Evolutionary conservation across 2,888 invertebrate species (phyloP), one percentile per base, ranked within the genome.

Genomic region (Agriopis marginaria): DNA sequence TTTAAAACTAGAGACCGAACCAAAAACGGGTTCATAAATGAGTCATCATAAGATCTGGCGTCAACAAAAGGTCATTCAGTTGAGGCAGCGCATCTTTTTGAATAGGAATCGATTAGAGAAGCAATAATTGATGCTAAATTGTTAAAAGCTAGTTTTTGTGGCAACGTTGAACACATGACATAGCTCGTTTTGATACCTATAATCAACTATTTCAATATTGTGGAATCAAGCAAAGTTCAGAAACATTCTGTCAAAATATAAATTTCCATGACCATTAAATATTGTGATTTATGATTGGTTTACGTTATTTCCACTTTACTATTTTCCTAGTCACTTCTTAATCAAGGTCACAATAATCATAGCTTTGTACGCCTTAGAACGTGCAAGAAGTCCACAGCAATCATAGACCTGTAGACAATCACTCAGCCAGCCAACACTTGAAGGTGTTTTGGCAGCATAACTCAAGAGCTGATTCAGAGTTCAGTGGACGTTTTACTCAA

Each of bases 21-120:
- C 32, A 54, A 63, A 66, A 61, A 66, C 66, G 9, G 47, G 66
- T 61, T 61, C 11, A 3, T 4, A 51, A 32, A 45, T 66, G 66
- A 66, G 23, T 66, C 61, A 66, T 12, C 12, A 23, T 3, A 44
- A 42, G 14, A 42, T 55, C 55, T 59, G 54, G 47, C 40, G 17
- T 39, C 42, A 42, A 40, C n/a, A 32, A 66, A 66, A 66, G 60
- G 66, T 55, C 49, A 54, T 60, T 60, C 7, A 40, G 56, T 17
- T 44, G 42, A 10, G 40, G 39, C 14, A 7, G 49, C 49, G 39
- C 49, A 49, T 59, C 49, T 49, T 60, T 60, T 54, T 8, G n/a
- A n/a, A n/a, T 39, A 39, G 6, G 8, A n/a, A 54, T 32, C 12
- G 32, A 54, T n/a, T 54, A 9, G 12, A 40, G 40, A 40, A 39